Conservation (phyloP, 2,888 invertebrate species). For the Agonopterix subpropinquella region DNA sequence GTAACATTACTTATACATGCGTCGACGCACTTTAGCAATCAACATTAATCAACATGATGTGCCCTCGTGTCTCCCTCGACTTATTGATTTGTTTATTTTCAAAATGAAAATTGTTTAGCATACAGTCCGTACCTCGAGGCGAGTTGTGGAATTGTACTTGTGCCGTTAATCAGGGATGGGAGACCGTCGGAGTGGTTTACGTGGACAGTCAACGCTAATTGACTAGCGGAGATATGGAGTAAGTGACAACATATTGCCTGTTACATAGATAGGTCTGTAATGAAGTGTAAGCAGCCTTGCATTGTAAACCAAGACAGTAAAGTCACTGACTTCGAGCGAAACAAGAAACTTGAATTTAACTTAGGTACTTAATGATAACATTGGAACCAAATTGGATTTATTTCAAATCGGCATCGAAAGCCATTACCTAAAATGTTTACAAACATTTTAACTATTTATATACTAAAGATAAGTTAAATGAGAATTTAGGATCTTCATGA, state of each 20-base stretch:
- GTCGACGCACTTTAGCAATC: conserved; percentile 71
- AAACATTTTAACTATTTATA: conserved; percentile 16
- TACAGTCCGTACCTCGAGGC: conserved; percentile 28
- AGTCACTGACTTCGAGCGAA: not conserved
- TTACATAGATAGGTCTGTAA: not conserved
- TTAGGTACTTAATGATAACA: not conserved
- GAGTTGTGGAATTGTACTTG: conserved; percentile 26
- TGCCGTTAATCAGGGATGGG: conserved; percentile 38
- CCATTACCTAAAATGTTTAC: conserved; percentile 16
- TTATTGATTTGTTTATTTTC: conserved; percentile 65
- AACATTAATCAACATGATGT: conserved; percentile 71
- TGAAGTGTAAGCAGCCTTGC: not conserved
- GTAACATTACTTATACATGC: conserved; percentile 70
- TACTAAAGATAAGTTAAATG: conserved; percentile 17
- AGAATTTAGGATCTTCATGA: conserved; percentile 10
- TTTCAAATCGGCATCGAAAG: conserved; percentile 6
- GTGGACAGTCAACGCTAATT: conserved; percentile 31
- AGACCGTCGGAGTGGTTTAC: conserved; percentile 39
- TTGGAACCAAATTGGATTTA: conserved; percentile 5
- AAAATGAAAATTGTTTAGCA: conserved; percentile 49
- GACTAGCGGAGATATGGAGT: conserved; percentile 20
- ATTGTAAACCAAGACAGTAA: not conserved
- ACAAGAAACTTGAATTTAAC: not conserved
- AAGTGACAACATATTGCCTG: conserved; percentile 1
- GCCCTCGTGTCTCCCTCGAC: conserved; percentile 52